Conservation (phyloP, 2,113 vertebrate species). For the Eptesicus fuscus region DNA sequence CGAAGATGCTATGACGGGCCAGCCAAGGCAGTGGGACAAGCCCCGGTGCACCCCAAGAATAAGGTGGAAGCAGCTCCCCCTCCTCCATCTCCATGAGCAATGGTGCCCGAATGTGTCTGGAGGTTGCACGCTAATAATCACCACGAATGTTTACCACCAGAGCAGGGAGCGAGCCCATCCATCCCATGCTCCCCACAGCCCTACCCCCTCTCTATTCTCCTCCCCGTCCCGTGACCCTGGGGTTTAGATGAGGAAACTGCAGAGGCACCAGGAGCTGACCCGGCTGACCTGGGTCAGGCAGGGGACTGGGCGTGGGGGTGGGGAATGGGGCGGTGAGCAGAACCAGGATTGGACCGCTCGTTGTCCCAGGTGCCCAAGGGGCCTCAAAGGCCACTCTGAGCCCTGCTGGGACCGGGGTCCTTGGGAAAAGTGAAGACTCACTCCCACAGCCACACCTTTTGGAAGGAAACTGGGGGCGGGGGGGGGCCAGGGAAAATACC, state of each 20-base stretch:
- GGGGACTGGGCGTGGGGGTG: neutral
- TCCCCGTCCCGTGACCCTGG: rapidly evolving
- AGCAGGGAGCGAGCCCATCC: rapidly evolving
- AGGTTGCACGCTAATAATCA: neutral
- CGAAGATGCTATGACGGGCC: rapidly evolving
- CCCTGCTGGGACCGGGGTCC: neutral
- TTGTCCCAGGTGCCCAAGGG: neutral
- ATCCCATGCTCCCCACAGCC: neutral
- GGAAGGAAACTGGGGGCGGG: neutral
- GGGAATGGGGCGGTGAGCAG: neutral
- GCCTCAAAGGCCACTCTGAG: neutral
- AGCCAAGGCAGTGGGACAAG: neutral
- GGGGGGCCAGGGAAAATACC: neutral
- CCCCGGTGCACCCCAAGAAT: rapidly evolving
- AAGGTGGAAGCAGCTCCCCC: too few species aligned
- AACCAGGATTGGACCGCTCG: rapidly evolving
- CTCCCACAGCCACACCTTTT: neutral
- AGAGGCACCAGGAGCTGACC: neutral
- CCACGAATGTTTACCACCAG: too few species aligned
- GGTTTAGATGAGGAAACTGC: neutral
- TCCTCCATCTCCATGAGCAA: neutral
- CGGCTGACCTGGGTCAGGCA: neutral
- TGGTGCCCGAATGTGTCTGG: rapidly evolving
- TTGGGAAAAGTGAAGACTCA: neutral
- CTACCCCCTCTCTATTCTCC: rapidly evolving